Evolutionary conservation across 2,888 invertebrate species (phyloP).

Genomic region (Eledona agricola): DNA sequence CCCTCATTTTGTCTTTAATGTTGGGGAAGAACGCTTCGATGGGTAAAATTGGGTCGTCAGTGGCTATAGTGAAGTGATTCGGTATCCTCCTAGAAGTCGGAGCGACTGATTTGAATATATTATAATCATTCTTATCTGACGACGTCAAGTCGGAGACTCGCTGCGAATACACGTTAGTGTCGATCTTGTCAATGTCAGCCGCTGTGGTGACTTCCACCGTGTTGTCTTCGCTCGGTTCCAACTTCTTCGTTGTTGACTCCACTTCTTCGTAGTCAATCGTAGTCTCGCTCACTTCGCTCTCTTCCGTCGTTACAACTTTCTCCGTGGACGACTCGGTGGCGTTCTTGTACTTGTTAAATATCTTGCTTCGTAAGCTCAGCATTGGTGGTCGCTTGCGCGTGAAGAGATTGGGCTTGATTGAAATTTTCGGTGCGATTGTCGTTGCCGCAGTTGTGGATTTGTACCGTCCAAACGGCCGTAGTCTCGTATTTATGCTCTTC

Average conservation of each 20-base stretch:
- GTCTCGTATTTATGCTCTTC: conserved; percentile 53
- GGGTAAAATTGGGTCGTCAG: conserved; percentile 81
- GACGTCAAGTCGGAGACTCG: conserved; percentile 78
- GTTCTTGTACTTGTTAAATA: conserved; percentile 50
- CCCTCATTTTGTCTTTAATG: conserved; percentile 61
- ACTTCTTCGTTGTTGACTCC: conserved; percentile 1
- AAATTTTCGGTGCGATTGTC: conserved; percentile 51
- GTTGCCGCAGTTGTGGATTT: conserved; percentile 55
- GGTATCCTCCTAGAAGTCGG: conserved; percentile 71
- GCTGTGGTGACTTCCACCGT: conserved; percentile 40
- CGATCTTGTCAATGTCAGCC: conserved; percentile 58
- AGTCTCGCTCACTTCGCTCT: conserved; percentile 35
- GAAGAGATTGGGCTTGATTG: conserved; percentile 59
- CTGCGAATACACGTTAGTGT: conserved; percentile 70
- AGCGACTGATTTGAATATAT: conserved; percentile 75
- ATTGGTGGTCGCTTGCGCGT: conserved; percentile 54
- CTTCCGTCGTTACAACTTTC: conserved; percentile 36
- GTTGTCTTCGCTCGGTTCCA: conserved; percentile 44
- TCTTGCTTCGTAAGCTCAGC: conserved; percentile 52
- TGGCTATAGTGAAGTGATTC: conserved; percentile 77
- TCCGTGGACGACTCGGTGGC: conserved; percentile 40
- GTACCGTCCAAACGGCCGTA: conserved; percentile 56
- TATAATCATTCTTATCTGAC: conserved; percentile 76
- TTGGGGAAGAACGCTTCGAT: conserved; percentile 84
- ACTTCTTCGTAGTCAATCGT: conserved; percentile 38